These are phyloP conservation scores for Drosophila nr. medialis DNA, from an alignment of 2,888 invertebrate genomes.

Conservation along the genomic window DNA sequence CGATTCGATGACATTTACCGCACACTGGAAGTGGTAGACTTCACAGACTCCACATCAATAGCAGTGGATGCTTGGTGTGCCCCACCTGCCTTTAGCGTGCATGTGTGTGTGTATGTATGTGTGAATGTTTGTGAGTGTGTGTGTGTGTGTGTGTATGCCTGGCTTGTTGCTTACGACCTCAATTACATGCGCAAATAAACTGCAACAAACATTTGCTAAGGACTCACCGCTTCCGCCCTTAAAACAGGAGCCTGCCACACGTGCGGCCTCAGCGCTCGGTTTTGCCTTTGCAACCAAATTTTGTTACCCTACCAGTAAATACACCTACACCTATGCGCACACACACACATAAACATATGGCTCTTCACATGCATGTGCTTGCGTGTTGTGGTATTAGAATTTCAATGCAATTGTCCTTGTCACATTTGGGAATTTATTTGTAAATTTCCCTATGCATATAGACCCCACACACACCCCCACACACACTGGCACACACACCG, in stretches of 20 bases:
- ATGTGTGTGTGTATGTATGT: neutral
- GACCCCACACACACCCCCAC: constrained; percentile 8
- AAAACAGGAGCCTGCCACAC: constrained; percentile 28
- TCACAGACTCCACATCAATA: constrained; percentile 40
- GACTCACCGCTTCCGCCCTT: constrained; percentile 53
- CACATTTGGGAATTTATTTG: constrained; percentile 78
- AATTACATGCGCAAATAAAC: constrained; percentile 78
- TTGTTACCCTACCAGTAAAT: constrained; percentile 24
- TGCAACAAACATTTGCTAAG: constrained; percentile 78
- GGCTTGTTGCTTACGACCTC: constrained; percentile 72
- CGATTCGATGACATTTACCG: constrained; percentile 22
- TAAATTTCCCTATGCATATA: constrained; percentile 59
- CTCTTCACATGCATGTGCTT: constrained; percentile 20
- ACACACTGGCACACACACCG: constrained; percentile 3
- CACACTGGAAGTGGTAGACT: constrained; percentile 9
- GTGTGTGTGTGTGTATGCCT: constrained; percentile 14
- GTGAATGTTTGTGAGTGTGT: neutral
- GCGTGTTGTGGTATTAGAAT: constrained; percentile 64
- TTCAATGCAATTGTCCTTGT: constrained; percentile 79
- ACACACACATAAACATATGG: neutral
- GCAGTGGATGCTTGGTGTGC: constrained; percentile 10
- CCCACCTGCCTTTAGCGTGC: constrained; percentile 9
- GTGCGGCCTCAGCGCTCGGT: constrained; percentile 36
- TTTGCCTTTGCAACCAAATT: constrained; percentile 50
- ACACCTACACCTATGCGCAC: neutral